phyloP scores from a whole-genome alignment of 2,113 vertebrate species.

The Lampris incognitus region DNA sequence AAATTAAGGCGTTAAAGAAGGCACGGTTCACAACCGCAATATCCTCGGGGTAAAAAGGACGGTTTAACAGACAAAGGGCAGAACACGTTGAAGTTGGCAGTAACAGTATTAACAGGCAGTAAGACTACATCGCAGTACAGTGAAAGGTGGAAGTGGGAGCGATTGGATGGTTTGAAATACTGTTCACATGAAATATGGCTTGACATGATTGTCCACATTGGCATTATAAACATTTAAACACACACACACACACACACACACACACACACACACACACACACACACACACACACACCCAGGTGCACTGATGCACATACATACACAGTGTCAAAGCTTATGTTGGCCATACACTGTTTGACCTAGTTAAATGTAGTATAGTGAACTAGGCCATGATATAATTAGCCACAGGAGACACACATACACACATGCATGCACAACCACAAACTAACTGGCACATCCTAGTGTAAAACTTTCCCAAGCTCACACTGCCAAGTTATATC shows the following conservation, averaged over 20 bases:
- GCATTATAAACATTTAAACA: background rate
- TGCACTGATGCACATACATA: background rate
- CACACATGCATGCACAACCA: background rate
- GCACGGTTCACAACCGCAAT: too few relatives aligned
- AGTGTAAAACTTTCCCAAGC: background rate
- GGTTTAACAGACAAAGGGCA: too few relatives aligned
- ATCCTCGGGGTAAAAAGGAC: too few relatives aligned
- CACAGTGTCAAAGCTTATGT: background rate
- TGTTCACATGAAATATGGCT: background rate
- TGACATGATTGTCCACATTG: background rate
- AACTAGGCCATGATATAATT: slow-evolving; percentile 22
- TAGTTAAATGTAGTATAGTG: slow-evolving; percentile 20
- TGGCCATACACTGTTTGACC: slow-evolving; percentile 17
- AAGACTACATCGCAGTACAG: too few relatives aligned
- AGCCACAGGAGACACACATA: slow-evolving; percentile 11
- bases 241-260: background rate
- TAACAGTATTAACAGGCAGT: too few relatives aligned
- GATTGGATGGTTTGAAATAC: too few relatives aligned
- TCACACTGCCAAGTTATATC: background rate
- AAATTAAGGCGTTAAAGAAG: too few relatives aligned
- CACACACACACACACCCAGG: slow-evolving; percentile 10
- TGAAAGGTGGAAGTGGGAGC: too few relatives aligned
- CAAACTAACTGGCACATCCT: background rate
- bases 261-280: slow-evolving; percentile 1
- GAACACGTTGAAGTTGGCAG: too few relatives aligned